Evolutionary conservation across 2,888 invertebrate genomes (phyloP), one percentile per base, ranked within the genome.

Genomic region (Patella caerulea): DNA sequence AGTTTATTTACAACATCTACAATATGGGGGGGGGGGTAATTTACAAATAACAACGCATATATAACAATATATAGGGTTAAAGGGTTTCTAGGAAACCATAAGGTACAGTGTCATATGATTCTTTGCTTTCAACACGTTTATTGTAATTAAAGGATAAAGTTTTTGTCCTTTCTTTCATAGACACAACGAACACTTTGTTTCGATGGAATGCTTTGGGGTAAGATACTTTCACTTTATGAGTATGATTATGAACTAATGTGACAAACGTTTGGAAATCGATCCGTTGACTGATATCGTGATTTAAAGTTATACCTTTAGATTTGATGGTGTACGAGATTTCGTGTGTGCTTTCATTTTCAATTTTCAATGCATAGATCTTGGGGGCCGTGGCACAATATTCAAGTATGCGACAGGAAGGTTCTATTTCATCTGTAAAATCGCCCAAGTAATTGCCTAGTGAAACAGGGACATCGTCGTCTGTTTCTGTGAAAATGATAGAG

Each of bases 401-500:
- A 5, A 59, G 81, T 12, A 91, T 91, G 71, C 83, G 86, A 52
- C 85, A 83, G 7, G 19, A 73, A 3, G 34, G 52, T 3, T 85
- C 86, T 75, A 88, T 86, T 12, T 80, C 80, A 54, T 69, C 79
- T 9, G 80, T 79, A 7, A 45, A 45, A 14, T 83, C 76, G 11
- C 82, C 82, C 14, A 83, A 69, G 52, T 75, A 80, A 19, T 78
- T 77, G 5, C 81, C 83, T 4, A 54, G 1, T 15, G 59, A 24
- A 15, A 76, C 77, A 45, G 78, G 65, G 2, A n/a, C 17, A 15
- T 79, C 74, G 2, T 74, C 81, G 0, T 59, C 59, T 17, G 65
- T 14, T 53, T 74, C 74, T 14, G 83, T 78, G 76, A 85, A 91
- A 59, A 92, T 88, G 7, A 90, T 84, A 2, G 86, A 86, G 78